Evolutionary conservation across 1,140 invertebrate species (phyloP).

Genomic region (Vanessa tameamea): DNA sequence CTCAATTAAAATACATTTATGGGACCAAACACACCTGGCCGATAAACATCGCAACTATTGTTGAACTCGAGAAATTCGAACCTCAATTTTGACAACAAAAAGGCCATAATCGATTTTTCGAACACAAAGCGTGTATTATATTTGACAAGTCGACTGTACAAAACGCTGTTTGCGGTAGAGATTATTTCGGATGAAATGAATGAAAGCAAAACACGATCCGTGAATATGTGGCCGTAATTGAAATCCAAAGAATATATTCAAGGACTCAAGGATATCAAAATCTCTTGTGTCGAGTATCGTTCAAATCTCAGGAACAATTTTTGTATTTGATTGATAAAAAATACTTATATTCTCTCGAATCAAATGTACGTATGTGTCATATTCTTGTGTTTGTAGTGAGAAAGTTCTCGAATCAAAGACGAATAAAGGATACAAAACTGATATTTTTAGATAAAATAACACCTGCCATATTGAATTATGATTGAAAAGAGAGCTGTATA

Average conservation of each 20-base stretch:
- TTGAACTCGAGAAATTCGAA: conserved; percentile 76
- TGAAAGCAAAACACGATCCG: conserved; percentile 77
- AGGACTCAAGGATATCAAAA: conserved; percentile 45
- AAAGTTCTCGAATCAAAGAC: neutral
- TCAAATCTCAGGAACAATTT: conserved; percentile 44
- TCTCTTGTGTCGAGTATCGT: conserved; percentile 45
- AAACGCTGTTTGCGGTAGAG: conserved; percentile 77
- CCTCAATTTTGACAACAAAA: conserved; percentile 80
- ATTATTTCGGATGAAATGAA: conserved; percentile 80
- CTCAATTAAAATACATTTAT: conserved; percentile 78
- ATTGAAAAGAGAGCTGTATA: neutral
- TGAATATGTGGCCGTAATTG: conserved; percentile 75
- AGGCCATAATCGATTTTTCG: conserved; percentile 79
- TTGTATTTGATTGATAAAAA: conserved; percentile 43
- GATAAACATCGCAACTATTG: conserved; percentile 79
- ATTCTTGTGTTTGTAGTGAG: conserved; percentile 27
- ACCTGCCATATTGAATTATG: conserved; percentile 14
- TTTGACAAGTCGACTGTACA: conserved; percentile 79
- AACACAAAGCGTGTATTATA: conserved; percentile 76
- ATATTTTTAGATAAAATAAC: neutral
- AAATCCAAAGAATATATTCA: conserved; percentile 69
- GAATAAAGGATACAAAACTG: too few relatives aligned
- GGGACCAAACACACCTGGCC: conserved; percentile 67
- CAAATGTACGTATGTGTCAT: conserved; percentile 38
- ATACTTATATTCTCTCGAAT: conserved; percentile 31